Conservation (phyloP, 1,140 invertebrate genomes). For the Mizuhopecten yessoensis region DNA sequence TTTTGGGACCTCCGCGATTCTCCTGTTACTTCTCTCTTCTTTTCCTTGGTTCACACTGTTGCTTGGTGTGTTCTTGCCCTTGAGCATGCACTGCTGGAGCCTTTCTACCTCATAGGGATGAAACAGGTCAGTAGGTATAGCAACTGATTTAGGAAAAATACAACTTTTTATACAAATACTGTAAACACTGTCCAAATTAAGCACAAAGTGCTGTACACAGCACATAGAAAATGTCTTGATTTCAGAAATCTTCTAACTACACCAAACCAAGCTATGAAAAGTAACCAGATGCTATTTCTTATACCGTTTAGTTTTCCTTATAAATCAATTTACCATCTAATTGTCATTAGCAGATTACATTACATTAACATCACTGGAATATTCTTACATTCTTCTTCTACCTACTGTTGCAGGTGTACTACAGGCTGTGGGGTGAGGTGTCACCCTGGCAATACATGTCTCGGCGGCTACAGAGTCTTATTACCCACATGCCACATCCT, state of each 20-base stretch:
- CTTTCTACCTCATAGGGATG: conserved; percentile 68
- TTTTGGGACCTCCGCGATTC: conserved; percentile 57
- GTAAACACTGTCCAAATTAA: too few species aligned
- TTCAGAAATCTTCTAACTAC: too few species aligned
- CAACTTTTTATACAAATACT: too few species aligned
- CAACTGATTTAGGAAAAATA: too few species aligned
- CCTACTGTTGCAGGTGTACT: neutral
- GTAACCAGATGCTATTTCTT: too few species aligned
- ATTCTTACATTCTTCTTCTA: neutral
- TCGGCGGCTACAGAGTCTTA: conserved; percentile 44
- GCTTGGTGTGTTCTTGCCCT: conserved; percentile 70
- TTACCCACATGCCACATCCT: conserved; percentile 64
- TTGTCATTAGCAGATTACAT: too few species aligned
- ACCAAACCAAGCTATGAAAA: too few species aligned
- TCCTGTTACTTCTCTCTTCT: conserved; percentile 63
- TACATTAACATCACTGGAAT: too few species aligned
- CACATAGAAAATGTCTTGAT: too few species aligned
- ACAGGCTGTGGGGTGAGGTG: neutral
- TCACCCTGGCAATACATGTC: conserved; percentile 30
- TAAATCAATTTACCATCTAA: too few species aligned
- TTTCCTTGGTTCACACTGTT: conserved; percentile 64
- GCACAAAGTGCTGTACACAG: too few species aligned
- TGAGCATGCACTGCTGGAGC: conserved; percentile 65
- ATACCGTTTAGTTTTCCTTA: too few species aligned
- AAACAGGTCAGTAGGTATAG: conserved; percentile 70